Percentiles rank a stretch among this genome's conserved stretches.
These are phyloP conservation scores for Silurus meridionalis DNA, from an alignment of 2,113 vertebrate genomes.

Conservation along the genomic window DNA sequence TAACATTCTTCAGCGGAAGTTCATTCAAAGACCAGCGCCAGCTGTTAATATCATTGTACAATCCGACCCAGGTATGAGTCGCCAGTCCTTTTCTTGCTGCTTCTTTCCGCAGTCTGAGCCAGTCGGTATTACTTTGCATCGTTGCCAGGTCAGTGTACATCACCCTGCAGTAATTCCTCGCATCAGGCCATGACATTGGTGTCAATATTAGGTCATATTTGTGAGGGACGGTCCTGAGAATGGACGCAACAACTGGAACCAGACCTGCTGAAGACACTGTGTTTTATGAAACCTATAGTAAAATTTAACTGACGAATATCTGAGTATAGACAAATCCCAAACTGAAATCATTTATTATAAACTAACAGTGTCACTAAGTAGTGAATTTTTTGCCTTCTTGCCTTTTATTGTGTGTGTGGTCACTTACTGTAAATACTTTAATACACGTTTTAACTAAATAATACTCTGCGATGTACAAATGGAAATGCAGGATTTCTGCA, in stretches of 20 bases:
- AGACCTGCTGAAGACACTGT: neutral
- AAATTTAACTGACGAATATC: neutral
- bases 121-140: neutral
- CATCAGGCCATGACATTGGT: neutral
- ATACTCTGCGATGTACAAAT: too few relatives aligned
- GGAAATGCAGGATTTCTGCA: too few relatives aligned
- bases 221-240: too few relatives aligned
- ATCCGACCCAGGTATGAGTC: conserved; percentile 18
- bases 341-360: too few relatives aligned
- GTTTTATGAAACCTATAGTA: neutral
- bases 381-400: too few relatives aligned
- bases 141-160: neutral
- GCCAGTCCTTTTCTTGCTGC: neutral
- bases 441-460: too few relatives aligned
- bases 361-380: too few relatives aligned
- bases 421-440: too few relatives aligned
- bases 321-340: too few relatives aligned
- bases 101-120: neutral
- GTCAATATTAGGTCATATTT: conserved; percentile 11
- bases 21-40: conserved; percentile 2
- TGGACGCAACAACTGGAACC: neutral
- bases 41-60: conserved; percentile 8
- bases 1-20: neutral
- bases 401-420: too few relatives aligned
- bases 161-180: conserved; percentile 26